Conservation (phyloP, 2,797 vertebrate genomes). For the Rhodeus uyekii region DNA sequence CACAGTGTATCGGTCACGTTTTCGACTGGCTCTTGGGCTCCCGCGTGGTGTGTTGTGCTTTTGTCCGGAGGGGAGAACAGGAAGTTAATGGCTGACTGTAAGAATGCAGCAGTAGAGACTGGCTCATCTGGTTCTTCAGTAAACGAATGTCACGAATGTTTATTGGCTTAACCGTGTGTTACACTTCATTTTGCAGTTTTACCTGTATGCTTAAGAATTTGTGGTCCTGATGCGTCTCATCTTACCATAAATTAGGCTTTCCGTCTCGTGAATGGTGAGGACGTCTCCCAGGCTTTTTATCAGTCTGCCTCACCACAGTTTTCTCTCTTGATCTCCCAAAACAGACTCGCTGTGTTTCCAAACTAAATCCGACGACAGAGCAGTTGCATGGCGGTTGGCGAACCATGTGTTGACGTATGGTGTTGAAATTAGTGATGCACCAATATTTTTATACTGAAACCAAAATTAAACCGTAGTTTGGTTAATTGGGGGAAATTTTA, state of each 20-base stretch:
- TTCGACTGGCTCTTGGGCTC: constrained; percentile 19
- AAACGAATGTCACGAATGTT: constrained; percentile 33
- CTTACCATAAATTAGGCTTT: background rate
- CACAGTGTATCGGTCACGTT: constrained; percentile 11
- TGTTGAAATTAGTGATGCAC: background rate
- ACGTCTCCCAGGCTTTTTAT: constrained; percentile 16
- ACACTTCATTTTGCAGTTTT: background rate
- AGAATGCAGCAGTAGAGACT: constrained; percentile 45
- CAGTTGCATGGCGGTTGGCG: background rate
- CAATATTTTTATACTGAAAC: background rate
- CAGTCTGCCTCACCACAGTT: background rate
- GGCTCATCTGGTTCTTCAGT: constrained; percentile 27
- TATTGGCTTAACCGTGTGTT: background rate
- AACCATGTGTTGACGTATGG: background rate
- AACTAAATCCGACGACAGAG: background rate
- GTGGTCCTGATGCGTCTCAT: background rate
- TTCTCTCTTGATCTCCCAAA: background rate
- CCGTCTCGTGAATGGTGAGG: background rate
- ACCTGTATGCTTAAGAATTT: background rate
- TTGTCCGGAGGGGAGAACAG: constrained; percentile 47
- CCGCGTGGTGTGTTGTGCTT: constrained; percentile 39
- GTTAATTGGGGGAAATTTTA: background rate
- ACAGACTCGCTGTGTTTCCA: background rate
- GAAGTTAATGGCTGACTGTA: constrained; percentile 50
- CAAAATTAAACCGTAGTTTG: too few species aligned